phyloP scores from a whole-genome alignment of 2,888 invertebrate species.

The Orchesellides sinensis region DNA sequence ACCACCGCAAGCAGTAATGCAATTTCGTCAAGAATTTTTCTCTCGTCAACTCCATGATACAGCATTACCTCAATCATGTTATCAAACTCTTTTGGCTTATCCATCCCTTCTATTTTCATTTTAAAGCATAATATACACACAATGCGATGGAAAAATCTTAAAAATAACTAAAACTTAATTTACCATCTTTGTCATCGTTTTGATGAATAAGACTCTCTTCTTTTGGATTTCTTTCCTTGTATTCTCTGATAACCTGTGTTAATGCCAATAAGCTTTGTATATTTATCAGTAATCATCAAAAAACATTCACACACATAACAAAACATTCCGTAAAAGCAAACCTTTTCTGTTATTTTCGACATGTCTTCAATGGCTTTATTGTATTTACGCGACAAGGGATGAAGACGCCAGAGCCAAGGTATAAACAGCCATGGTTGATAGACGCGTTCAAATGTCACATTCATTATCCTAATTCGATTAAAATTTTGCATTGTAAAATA shows the following conservation, averaged over 20 bases:
- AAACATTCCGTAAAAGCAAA: too few species aligned
- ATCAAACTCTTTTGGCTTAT: background rate
- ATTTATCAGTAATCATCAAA: too few species aligned
- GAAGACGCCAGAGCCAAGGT: conserved; percentile 1
- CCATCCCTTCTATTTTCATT: background rate
- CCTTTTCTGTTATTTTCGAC: background rate
- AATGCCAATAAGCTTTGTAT: background rate
- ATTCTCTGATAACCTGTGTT: background rate
- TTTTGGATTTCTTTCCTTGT: background rate
- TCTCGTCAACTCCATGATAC: background rate
- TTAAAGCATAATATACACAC: background rate
- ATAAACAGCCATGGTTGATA: conserved; percentile 17
- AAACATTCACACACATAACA: too few species aligned
- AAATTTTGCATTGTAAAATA: too few species aligned
- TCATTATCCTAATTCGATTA: too few species aligned
- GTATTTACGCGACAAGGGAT: background rate
- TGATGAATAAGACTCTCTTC: background rate
- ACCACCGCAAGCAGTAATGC: conserved; percentile 1
- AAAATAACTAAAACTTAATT: too few species aligned
- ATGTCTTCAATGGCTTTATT: background rate
- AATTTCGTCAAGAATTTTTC: conserved; percentile 14
- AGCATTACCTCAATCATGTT: conserved; percentile 19
- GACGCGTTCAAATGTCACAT: background rate
- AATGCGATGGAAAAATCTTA: too few species aligned
- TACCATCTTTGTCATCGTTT: background rate